A percentile compares a stretch with the other conserved stretches of the same genome.
Conservation (phyloP, 2,888 invertebrate genomes). For the Hemaris fuciformis region DNA sequence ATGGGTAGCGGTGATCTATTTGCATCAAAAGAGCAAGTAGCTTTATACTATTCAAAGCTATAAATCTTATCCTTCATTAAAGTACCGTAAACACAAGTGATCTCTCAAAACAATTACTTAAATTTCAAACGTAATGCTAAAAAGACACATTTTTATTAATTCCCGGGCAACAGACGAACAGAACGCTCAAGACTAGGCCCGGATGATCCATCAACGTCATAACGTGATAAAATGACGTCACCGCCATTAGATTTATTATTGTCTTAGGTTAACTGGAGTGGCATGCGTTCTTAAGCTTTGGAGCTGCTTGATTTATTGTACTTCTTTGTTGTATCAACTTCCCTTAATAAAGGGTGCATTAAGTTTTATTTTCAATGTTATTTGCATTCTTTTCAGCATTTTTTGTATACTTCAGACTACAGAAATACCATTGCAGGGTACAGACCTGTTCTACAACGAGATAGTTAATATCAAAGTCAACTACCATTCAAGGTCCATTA, state of each 20-base stretch:
- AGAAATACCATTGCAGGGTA: neutral
- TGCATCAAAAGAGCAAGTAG: too few species aligned
- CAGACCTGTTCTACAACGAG: too few species aligned
- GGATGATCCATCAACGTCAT: slow-evolving; percentile 65
- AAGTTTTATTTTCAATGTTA: neutral
- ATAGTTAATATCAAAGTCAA: neutral
- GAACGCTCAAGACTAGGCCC: slow-evolving; percentile 46
- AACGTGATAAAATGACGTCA: slow-evolving; percentile 59
- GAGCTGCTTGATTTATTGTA: slow-evolving; percentile 52
- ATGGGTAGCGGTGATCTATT: too few species aligned
- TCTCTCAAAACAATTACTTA: neutral
- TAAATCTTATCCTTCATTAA: too few species aligned
- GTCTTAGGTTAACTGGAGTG: slow-evolving; percentile 50
- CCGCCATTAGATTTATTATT: slow-evolving; percentile 62
- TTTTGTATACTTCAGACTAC: neutral
- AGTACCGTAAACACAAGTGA: neutral
- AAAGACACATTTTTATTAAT: slow-evolving; percentile 33
- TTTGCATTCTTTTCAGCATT: neutral
- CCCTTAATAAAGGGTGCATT: neutral
- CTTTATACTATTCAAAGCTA: too few species aligned
- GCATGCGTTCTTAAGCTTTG: slow-evolving; percentile 53
- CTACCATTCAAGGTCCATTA: too few species aligned
- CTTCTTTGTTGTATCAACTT: neutral
- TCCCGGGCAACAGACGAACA: slow-evolving; percentile 57
- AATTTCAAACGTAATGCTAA: neutral